These are phyloP conservation scores for Nasalis larvatus DNA, from an alignment of 2,113 vertebrate species.

Conservation along the genomic window DNA sequence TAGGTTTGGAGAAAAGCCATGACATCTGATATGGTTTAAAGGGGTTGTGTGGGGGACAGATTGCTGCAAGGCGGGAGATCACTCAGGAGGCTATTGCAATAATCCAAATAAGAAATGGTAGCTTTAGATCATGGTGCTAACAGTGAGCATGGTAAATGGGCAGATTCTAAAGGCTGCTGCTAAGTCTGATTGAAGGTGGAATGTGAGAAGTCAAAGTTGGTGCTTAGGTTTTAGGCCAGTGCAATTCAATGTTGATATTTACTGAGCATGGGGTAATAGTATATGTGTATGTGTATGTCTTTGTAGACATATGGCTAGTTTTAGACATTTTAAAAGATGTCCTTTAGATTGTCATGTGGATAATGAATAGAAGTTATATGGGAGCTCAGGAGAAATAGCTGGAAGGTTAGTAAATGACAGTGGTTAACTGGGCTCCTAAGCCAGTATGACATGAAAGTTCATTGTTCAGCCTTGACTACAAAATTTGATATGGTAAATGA, in stretches of 20 bases:
- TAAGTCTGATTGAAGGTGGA: not conserved
- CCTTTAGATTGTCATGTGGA: not conserved
- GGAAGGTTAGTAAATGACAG: not conserved
- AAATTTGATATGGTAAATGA: not conserved
- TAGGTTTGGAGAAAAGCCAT: not conserved
- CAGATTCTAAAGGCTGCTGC: not conserved
- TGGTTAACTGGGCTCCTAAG: not conserved
- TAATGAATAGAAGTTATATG: not conserved
- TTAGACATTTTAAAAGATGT: not conserved
- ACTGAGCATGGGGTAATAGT: not conserved
- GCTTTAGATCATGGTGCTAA: not conserved
- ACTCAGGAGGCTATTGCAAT: not conserved
- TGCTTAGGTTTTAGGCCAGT: not conserved
- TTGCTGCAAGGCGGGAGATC: not conserved
- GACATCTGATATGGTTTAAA: not conserved
- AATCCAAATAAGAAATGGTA: not conserved
- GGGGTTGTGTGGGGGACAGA: not conserved
- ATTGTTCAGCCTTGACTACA: not conserved
- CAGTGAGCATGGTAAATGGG: not conserved
- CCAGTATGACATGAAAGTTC: not conserved
- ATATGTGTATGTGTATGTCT: not conserved
- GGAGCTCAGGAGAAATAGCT: not conserved
- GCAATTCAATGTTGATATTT: not conserved
- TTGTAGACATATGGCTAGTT: not conserved
- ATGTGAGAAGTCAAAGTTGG: not conserved